A percentile compares a stretch with the other conserved stretches of the same genome.
Evolutionary conservation across 2,113 vertebrate species (phyloP).

Genomic region (Tyto alba): DNA sequence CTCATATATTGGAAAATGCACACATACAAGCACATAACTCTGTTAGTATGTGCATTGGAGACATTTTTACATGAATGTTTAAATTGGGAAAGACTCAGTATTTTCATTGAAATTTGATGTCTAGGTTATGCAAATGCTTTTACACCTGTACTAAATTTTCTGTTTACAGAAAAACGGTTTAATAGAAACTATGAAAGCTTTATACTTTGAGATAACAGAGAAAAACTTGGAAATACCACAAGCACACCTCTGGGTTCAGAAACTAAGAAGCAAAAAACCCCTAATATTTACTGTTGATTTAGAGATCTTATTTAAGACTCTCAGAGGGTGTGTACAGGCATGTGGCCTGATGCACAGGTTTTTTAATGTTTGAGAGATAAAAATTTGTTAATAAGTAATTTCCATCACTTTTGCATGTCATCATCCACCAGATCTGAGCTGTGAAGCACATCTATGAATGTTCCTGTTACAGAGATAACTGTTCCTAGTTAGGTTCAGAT

Average conservation of each 20-base stretch:
- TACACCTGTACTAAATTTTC: neutral
- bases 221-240: neutral
- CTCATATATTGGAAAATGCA: neutral
- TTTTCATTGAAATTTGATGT: neutral
- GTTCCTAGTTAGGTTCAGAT: neutral
- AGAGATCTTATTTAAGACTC: neutral
- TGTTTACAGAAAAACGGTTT: neutral
- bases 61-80: neutral
- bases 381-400: neutral
- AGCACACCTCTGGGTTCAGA: neutral
- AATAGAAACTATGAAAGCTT: neutral
- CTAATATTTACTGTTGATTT: neutral
- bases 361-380: neutral
- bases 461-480: fast-evolving
- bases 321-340: fast-evolving
- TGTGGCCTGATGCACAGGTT: fast-evolving
- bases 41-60: neutral
- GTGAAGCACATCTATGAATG: neutral
- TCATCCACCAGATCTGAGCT: neutral
- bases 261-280: neutral
- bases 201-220: neutral
- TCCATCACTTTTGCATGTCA: neutral
- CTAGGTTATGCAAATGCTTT: neutral
- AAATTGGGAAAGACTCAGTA: neutral
- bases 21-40: fast-evolving